A percentile compares a stretch with the other conserved stretches of the same genome.
Evolutionary conservation across 2,797 vertebrate species (phyloP).

Genomic region (Eulemur coronatus): DNA sequence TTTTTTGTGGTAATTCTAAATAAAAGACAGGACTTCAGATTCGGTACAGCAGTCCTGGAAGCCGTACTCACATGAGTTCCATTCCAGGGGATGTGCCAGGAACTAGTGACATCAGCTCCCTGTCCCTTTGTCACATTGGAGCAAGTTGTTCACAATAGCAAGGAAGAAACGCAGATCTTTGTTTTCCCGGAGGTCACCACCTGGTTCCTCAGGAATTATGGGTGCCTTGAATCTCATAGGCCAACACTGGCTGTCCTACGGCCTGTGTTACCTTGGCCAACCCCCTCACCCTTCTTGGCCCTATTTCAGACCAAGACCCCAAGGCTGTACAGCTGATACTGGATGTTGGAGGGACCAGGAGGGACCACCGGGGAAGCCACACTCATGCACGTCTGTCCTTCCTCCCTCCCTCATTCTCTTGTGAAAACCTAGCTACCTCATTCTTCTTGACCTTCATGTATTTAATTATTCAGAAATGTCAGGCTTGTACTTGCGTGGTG

Average conservation of each 20-base stretch:
- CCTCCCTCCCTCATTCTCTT: not conserved
- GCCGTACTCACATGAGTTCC: not conserved
- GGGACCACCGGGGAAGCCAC: not conserved
- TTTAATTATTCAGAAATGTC: not conserved
- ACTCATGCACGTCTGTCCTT: accelerated
- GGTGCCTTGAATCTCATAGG: not conserved
- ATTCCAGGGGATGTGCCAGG: not conserved
- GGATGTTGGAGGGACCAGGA: not conserved
- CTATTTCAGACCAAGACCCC: not conserved
- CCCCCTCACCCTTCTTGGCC: not conserved
- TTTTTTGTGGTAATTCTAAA: not conserved
- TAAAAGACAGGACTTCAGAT: not conserved
- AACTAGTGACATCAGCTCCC: not conserved
- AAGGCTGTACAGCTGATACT: not conserved
- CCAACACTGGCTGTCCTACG: not conserved
- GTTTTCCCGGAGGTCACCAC: not conserved
- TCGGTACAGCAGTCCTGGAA: not conserved
- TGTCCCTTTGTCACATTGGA: not conserved
- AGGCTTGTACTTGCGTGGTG: not conserved
- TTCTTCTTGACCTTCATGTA: not conserved
- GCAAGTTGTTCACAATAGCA: not conserved
- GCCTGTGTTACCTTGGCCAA: not conserved
- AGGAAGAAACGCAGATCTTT: not conserved
- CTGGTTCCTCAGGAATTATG: not conserved
- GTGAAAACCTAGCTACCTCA: not conserved